phyloP scores from a whole-genome alignment of 1,140 invertebrate genomes.

The Zaprionus vittiger region DNA sequence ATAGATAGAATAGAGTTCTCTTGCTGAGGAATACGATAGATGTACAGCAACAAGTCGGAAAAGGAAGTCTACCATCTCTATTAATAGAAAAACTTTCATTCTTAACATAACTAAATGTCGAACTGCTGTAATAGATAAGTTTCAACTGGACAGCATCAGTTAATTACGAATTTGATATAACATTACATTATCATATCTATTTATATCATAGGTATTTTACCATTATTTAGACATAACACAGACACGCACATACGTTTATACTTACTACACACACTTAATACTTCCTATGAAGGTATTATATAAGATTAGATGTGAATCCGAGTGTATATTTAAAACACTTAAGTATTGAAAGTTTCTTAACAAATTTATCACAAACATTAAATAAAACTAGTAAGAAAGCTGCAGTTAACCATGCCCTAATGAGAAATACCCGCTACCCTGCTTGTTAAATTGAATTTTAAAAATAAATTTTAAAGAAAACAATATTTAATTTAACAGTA shows the following conservation, averaged over 20 bases:
- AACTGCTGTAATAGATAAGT: slow-evolving; percentile 13
- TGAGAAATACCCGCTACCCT: no score
- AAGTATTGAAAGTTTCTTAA: slow-evolving; percentile 12
- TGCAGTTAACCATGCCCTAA: no score
- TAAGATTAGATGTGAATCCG: not conserved
- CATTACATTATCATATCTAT: not conserved
- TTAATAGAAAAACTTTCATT: slow-evolving; percentile 30
- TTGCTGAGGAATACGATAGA: slow-evolving; percentile 1
- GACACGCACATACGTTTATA: slow-evolving; percentile 10
- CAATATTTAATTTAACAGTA: no score
- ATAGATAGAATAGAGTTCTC: slow-evolving; percentile 9
- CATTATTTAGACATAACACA: slow-evolving; percentile 27
- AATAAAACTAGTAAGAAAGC: no score
- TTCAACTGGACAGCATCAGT: slow-evolving; percentile 2
- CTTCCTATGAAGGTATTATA: not conserved
- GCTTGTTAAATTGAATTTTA: no score
- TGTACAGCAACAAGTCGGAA: slow-evolving; percentile 9
- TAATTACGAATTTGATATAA: slow-evolving; percentile 22
- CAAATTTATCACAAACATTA: slow-evolving; percentile 70
- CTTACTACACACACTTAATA: not conserved
- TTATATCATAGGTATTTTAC: not conserved
- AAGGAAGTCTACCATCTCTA: slow-evolving; percentile 47
- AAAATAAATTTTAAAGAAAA: no score
- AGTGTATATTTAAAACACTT: slow-evolving; percentile 9
- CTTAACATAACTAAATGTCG: slow-evolving; percentile 18